phyloP scores from a whole-genome alignment of 2,797 vertebrate species.

The Sardinella longiceps region DNA sequence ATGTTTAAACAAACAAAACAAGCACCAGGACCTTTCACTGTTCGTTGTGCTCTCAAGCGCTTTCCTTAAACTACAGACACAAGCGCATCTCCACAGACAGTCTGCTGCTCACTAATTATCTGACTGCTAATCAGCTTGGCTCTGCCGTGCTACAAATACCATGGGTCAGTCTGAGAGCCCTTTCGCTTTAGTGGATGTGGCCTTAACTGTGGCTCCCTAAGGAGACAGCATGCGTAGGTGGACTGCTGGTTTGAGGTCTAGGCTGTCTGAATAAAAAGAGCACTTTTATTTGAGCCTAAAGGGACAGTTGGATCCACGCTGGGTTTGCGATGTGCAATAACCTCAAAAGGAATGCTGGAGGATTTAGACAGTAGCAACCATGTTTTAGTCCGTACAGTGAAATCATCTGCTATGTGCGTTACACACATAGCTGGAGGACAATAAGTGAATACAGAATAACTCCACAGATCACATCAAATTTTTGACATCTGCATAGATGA shows the following conservation, averaged over 20 bases:
- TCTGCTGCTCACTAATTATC: conserved; percentile 32
- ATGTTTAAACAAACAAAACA: conserved; percentile 41
- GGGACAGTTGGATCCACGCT: conserved; percentile 67
- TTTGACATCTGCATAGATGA: background rate
- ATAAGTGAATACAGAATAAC: background rate
- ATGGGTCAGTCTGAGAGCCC: conserved; percentile 26
- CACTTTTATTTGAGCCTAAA: conserved; percentile 64
- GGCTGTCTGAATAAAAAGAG: conserved; percentile 41
- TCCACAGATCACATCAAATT: no score
- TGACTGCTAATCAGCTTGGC: conserved; percentile 33
- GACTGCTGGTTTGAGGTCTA: conserved; percentile 67
- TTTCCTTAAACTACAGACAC: conserved; percentile 28
- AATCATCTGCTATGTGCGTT: conserved; percentile 53
- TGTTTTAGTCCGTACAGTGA: conserved; percentile 67
- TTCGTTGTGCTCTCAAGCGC: background rate
- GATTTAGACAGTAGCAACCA: conserved; percentile 74
- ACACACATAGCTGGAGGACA: conserved; percentile 15
- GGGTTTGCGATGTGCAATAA: conserved; percentile 74
- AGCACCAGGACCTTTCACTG: background rate
- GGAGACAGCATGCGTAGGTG: conserved; percentile 63
- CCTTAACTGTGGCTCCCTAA: background rate
- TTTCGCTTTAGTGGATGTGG: conserved; percentile 15
- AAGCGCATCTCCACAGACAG: conserved; percentile 22
- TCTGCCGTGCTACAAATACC: conserved; percentile 25
- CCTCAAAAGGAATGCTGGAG: conserved; percentile 70